Conservation (phyloP, 1,140 invertebrate genomes). For the Megalopta genalis region DNA sequence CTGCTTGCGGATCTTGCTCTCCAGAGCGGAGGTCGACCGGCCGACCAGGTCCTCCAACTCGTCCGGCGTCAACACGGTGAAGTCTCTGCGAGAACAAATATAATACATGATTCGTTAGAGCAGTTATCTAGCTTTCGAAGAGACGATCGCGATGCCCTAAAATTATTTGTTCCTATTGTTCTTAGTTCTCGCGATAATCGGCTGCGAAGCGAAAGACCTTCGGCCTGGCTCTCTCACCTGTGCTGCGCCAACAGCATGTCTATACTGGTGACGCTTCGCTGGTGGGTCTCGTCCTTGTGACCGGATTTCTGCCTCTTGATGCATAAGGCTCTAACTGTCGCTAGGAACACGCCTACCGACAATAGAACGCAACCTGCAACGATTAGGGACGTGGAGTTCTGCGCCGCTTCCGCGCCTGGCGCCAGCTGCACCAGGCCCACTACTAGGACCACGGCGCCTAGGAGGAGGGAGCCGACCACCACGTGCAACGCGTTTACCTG, state of each 20-base stretch:
- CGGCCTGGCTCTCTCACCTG: slow-evolving; percentile 58
- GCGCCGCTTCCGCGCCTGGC: slow-evolving; percentile 88
- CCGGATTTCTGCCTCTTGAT: slow-evolving; percentile 71
- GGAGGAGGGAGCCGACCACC: slow-evolving; percentile 86
- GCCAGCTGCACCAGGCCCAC: slow-evolving; percentile 89
- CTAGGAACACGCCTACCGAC: slow-evolving; percentile 68
- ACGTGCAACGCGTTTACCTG: slow-evolving; percentile 87
- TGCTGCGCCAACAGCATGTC: slow-evolving; percentile 76
- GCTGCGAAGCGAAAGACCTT: too few species aligned
- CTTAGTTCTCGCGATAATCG: too few species aligned
- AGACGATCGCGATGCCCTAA: too few species aligned
- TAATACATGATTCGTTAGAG: too few species aligned
- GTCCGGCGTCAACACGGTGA: slow-evolving; percentile 76
- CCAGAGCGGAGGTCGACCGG: slow-evolving; percentile 67
- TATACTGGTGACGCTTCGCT: slow-evolving; percentile 76
- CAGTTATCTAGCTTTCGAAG: too few species aligned
- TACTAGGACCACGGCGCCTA: slow-evolving; percentile 87
- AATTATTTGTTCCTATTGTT: too few species aligned
- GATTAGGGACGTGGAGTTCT: slow-evolving; percentile 86
- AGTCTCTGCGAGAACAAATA: slow-evolving; percentile 65
- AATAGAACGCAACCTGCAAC: slow-evolving; percentile 83
- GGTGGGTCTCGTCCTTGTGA: slow-evolving; percentile 75
- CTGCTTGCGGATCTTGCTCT: slow-evolving; percentile 74
- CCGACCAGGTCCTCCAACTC: slow-evolving; percentile 75
- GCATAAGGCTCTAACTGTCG: slow-evolving; percentile 72